phyloP scores from a whole-genome alignment of 2,113 vertebrate species.

The Zosterops japonicus region DNA sequence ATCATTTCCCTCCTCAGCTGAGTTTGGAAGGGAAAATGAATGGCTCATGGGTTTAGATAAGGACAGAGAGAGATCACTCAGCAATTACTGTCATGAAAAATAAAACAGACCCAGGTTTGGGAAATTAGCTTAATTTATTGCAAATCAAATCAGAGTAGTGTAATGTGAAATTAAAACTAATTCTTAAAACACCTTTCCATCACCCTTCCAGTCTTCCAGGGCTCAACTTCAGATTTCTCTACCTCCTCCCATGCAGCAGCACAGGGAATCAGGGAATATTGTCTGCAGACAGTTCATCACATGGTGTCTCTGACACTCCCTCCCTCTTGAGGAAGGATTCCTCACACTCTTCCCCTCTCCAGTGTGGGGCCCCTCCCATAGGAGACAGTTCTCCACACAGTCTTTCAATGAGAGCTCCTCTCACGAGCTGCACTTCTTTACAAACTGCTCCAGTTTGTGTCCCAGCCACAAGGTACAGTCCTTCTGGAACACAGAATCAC shows the following conservation, averaged over 20 bases:
- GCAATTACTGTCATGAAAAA: neutral
- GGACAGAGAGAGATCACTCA: neutral
- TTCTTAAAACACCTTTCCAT: neutral
- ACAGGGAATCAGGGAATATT: neutral
- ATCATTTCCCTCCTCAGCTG: neutral
- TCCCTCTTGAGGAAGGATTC: neutral
- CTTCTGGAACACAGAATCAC: neutral
- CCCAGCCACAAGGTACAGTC: neutral
- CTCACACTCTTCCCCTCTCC: neutral
- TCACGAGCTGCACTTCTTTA: neutral
- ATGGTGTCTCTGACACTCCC: fast-evolving
- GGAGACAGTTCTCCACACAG: neutral
- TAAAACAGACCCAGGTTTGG: neutral
- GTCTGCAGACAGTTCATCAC: neutral
- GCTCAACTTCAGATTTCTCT: neutral
- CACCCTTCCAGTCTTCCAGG: neutral
- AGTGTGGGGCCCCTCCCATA: neutral
- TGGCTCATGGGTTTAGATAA: neutral
- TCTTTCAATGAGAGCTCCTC: neutral
- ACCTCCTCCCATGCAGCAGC: neutral
- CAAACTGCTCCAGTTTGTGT: neutral
- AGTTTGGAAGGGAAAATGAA: neutral
- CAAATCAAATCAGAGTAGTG: neutral
- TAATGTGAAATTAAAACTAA: neutral
- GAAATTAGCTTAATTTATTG: neutral